Conservation (phyloP, 2,797 vertebrate genomes). For the Sphaeramia orbicularis region DNA sequence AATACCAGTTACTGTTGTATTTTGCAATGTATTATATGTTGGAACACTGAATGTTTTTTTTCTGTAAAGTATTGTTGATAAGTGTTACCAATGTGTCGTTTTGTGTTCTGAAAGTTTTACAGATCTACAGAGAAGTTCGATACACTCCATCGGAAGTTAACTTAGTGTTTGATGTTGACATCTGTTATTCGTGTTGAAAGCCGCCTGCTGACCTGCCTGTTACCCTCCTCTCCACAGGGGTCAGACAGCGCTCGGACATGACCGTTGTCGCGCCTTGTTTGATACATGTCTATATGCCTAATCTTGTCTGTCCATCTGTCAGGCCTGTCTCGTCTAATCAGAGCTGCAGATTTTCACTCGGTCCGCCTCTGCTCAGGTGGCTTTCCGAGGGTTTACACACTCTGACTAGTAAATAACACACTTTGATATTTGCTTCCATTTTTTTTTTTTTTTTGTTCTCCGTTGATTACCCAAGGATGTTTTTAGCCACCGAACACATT, state of each 20-base stretch:
- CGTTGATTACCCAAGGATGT: conserved; percentile 37
- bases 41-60: too few relatives aligned
- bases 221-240: conserved; percentile 65
- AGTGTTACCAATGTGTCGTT: not conserved
- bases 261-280: conserved; percentile 71
- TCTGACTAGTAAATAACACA: conserved; percentile 34
- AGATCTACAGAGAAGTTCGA: not conserved
- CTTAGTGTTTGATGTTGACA: conserved; percentile 14
- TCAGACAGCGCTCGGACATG: conserved; percentile 62
- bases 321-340: conserved; percentile 78
- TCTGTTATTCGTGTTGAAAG: conserved; percentile 12
- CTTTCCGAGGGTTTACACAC: conserved; percentile 50
- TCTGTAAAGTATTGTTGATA: not conserved
- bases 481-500: conserved; percentile 38
- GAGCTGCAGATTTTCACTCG: conserved; percentile 41
- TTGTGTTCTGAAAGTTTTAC: not conserved
- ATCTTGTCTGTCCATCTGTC: conserved; percentile 85
- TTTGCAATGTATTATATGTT: too few relatives aligned
- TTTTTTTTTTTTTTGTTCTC: conserved; percentile 22
- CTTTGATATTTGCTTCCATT: conserved; percentile 27
- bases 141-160: not conserved
- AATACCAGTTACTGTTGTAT: too few relatives aligned
- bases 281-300: conserved; percentile 80
- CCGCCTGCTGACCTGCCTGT: conserved; percentile 42
- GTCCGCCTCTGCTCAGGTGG: conserved; percentile 51